Conservation (phyloP, 2,113 vertebrate genomes). For the Psilopsiagon aymara region DNA sequence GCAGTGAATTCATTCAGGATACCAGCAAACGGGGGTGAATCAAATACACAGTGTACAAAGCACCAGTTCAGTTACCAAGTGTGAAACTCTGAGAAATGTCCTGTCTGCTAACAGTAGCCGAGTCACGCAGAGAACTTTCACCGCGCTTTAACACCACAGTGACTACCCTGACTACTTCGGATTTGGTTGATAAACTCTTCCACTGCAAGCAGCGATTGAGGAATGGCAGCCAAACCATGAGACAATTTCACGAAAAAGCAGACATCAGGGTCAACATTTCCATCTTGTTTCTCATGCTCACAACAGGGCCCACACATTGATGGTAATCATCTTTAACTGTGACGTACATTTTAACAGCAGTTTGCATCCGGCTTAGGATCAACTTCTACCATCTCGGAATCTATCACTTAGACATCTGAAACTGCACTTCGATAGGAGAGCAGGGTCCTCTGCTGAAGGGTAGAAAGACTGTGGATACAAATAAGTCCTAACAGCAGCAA, state of each 20-base stretch:
- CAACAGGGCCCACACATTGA: background rate
- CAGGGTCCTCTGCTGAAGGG: background rate
- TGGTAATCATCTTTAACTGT: background rate
- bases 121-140: background rate
- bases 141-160: background rate
- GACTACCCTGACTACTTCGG: background rate
- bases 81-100: constrained; percentile 12
- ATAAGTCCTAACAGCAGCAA: background rate
- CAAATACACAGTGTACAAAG: background rate
- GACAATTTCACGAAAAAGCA: background rate
- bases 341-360: background rate
- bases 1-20: constrained; percentile 18
- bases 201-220: background rate
- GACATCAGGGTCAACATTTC: background rate
- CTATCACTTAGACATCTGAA: background rate
- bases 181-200: constrained; percentile 15
- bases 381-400: background rate
- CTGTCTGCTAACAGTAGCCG: background rate
- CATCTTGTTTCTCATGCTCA: background rate
- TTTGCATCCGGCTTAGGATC: background rate
- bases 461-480: background rate
- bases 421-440: background rate
- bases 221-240: background rate
- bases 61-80: background rate
- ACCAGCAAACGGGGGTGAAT: background rate